Conservation (phyloP, 2,113 vertebrate genomes). For the Oenanthe oenanthe region DNA sequence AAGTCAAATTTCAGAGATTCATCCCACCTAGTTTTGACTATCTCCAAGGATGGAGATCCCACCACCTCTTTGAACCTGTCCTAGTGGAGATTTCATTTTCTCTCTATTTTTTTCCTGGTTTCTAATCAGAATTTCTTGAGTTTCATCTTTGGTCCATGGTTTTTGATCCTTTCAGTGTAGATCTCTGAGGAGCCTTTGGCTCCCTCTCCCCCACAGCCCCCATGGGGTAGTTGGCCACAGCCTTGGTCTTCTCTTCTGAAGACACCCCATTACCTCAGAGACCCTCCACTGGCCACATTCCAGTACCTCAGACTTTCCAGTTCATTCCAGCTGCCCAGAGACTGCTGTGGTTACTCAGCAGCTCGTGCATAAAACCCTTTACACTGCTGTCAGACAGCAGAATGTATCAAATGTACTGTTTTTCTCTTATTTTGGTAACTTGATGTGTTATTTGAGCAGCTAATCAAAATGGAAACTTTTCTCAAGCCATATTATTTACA, state of each 20-base stretch:
- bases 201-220: neutral
- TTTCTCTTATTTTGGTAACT: neutral
- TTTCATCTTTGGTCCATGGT: neutral
- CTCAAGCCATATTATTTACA: conserved; percentile 4
- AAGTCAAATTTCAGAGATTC: neutral
- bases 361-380: neutral
- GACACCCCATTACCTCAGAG: neutral
- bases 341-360: neutral
- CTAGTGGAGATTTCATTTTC: neutral
- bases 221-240: neutral
- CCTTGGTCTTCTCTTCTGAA: neutral
- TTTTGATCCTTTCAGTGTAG: neutral
- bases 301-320: neutral
- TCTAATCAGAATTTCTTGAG: neutral
- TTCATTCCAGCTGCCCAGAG: neutral
- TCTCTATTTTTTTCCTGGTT: neutral
- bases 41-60: neutral
- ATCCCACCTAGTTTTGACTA: neutral
- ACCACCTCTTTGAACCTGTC: neutral
- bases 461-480: neutral
- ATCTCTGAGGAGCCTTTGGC: neutral
- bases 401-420: neutral
- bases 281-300: neutral
- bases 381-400: neutral
- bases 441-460: neutral